A percentile compares a stretch with the other conserved stretches of the same genome.
Conservation (phyloP, 2,113 vertebrate species). For the Callithrix jacchus region DNA sequence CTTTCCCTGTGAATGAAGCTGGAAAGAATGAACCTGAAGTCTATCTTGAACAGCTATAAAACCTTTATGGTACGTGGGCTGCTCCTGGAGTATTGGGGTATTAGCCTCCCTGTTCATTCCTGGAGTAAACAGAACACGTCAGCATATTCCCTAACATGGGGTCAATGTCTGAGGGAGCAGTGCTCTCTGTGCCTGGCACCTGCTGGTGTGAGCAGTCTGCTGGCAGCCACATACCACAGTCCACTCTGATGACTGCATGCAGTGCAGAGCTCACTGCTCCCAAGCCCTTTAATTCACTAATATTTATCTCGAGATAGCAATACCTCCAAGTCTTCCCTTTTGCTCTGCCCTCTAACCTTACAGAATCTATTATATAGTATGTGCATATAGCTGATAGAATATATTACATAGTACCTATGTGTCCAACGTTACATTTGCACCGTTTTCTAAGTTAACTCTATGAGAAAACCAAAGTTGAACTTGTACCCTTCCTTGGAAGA, state of each 20-base stretch:
- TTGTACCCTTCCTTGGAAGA: not conserved
- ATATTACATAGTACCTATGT: not conserved
- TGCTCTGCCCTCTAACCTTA: not conserved
- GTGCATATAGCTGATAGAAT: not conserved
- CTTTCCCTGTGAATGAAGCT: constrained; percentile 85
- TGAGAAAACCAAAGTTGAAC: not conserved
- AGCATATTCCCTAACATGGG: constrained; percentile 79
- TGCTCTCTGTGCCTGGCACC: constrained; percentile 87
- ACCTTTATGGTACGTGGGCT: constrained; percentile 86
- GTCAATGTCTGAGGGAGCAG: constrained; percentile 84
- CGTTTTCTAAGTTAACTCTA: constrained; percentile 38
- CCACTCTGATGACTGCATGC: constrained; percentile 81
- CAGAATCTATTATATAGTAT: not conserved
- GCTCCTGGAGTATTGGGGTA: constrained; percentile 79
- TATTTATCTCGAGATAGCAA: constrained; percentile 35
- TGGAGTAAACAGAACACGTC: constrained; percentile 81
- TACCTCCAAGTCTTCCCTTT: not conserved
- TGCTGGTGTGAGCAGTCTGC: constrained; percentile 83
- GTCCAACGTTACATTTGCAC: not conserved
- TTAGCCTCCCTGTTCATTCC: constrained; percentile 75
- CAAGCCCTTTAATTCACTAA: not conserved
- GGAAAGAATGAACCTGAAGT: constrained; percentile 85
- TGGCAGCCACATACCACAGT: constrained; percentile 81
- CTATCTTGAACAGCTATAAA: constrained; percentile 84
- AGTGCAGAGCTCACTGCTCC: constrained; percentile 71